Percentiles rank a stretch among this genome's conserved stretches.
Evolutionary conservation across 2,888 invertebrate genomes (phyloP).

Genomic region (Caenorhabditis auriculariae): DNA sequence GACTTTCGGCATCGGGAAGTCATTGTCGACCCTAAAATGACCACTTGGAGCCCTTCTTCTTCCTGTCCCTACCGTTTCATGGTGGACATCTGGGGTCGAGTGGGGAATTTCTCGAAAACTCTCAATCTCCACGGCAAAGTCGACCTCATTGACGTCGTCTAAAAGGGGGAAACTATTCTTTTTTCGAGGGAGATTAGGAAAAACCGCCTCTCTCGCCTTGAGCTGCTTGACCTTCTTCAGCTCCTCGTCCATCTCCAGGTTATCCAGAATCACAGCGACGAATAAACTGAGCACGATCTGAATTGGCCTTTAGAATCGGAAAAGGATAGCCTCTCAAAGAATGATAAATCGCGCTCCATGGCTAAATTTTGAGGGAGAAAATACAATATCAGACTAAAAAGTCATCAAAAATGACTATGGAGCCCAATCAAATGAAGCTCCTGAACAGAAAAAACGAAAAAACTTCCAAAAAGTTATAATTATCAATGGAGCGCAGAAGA

Average conservation of each 20-base stretch:
- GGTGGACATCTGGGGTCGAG: conserved; percentile 89
- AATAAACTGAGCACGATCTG: conserved; percentile 94
- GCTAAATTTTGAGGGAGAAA: too few relatives aligned
- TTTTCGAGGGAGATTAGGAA: conserved; percentile 1
- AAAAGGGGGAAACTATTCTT: neutral
- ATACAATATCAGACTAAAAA: too few relatives aligned
- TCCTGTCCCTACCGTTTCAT: conserved; percentile 73
- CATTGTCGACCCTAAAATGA: conserved; percentile 71
- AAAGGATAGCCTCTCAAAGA: too few relatives aligned
- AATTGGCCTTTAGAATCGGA: too few relatives aligned
- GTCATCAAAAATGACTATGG: too few relatives aligned
- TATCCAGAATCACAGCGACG: conserved; percentile 98
- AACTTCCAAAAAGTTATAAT: too few relatives aligned
- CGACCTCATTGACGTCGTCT: conserved; percentile 88
- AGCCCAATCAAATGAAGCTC: too few relatives aligned
- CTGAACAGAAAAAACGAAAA: too few relatives aligned
- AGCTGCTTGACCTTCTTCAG: conserved; percentile 95
- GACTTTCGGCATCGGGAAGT: conserved; percentile 72
- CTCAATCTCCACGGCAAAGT: conserved; percentile 89
- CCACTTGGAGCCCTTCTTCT: too few relatives aligned
- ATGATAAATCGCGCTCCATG: too few relatives aligned
- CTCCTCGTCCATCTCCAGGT: conserved; percentile 97
- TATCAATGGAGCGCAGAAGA: too few relatives aligned
- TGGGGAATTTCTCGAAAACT: conserved; percentile 92
- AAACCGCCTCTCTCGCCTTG: conserved; percentile 79